Base-by-base conservation (phyloP, 2,113 vertebrate genomes). In the Polypterus bichir region DNA sequence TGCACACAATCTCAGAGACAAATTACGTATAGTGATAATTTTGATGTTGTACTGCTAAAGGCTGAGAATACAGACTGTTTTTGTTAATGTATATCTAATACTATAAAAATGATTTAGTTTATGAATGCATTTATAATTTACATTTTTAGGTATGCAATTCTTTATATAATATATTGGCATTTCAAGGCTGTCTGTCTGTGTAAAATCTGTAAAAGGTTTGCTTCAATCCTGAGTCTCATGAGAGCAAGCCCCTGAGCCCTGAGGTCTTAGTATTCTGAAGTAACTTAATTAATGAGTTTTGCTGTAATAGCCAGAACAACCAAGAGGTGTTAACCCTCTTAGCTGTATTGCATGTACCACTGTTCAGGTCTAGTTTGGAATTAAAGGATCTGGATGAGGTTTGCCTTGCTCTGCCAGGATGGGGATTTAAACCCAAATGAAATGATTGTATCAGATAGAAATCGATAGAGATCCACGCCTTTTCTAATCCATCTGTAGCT, bases 361-460 rank as follows among this genome's bases (percentile, higher is more conserved):
- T 63, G 57, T 58, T 67, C 64, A 47, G 53, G 8, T 62, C 64
- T 47, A 52, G 65, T 58, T 63, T 47, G 27, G 75, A 77, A 83
- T 83, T 82, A 79, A 80, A 81, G 80, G 78, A 81, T 79, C 74
- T 73, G 70, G 66, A 61, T 64, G 59, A 9, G 70, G 77, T 78
- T 80, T 80, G 79, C 65, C 66, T 79, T 71, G 58, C 67, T 73
- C 71, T 67, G 70, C 63, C 70, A 69, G 79, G 74, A 81, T 82
- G 71, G 72, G 79, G 81, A 84, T 80, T 74, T 78, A 74, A 79
- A 75, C 65, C 70, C 78, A 83, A 83, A 83, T 84, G 76, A 83
- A 87, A 84, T 83, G 83, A 88, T 86, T 84, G 83, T 83, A 84
- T 85, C 83, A 79, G 83, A 83, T 83, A 79, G 80, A 85, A 83